These are phyloP conservation scores for Porites australiensis DNA, from an alignment of 64 coral and sea anemone genomes.

Conservation along the genomic window DNA sequence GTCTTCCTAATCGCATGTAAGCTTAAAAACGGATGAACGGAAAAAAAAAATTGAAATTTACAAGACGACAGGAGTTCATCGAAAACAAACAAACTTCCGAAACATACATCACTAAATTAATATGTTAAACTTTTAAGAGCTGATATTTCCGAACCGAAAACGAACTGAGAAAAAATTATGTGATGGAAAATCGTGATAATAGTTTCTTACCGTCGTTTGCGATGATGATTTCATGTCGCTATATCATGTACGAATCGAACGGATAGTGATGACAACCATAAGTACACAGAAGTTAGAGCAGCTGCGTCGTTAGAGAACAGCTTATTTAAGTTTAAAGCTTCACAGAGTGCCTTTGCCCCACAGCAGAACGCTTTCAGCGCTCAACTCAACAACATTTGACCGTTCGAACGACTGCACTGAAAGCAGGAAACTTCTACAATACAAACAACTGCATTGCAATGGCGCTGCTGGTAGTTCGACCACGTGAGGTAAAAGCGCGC, in stretches of 20 bases:
- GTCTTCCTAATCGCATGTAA: not conserved
- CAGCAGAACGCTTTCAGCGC: not conserved
- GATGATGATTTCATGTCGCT: slow-evolving; percentile 23
- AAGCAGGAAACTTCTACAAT: too few relatives aligned
- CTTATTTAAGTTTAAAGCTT: not conserved
- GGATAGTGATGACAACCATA: too few relatives aligned
- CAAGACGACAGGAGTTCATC: not conserved
- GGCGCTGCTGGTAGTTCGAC: not conserved
- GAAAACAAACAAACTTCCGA: not conserved
- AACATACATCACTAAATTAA: not conserved
- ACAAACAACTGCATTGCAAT: too few relatives aligned
- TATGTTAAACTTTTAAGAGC: too few relatives aligned
- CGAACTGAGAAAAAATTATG: not conserved
- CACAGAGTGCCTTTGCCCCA: not conserved
- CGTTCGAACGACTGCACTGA: not conserved
- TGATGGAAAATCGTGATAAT: not conserved
- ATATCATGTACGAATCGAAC: too few relatives aligned
- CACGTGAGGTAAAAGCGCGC: not conserved
- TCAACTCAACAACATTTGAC: not conserved
- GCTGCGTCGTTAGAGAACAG: not conserved
- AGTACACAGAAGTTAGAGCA: not conserved
- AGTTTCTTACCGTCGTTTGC: not conserved
- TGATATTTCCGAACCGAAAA: not conserved
- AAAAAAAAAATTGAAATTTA: too few relatives aligned
- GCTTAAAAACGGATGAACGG: too few relatives aligned